These are phyloP conservation scores for Drosophila aff. DNA, from an alignment of 1,140 invertebrate species.

Conservation along the genomic window DNA sequence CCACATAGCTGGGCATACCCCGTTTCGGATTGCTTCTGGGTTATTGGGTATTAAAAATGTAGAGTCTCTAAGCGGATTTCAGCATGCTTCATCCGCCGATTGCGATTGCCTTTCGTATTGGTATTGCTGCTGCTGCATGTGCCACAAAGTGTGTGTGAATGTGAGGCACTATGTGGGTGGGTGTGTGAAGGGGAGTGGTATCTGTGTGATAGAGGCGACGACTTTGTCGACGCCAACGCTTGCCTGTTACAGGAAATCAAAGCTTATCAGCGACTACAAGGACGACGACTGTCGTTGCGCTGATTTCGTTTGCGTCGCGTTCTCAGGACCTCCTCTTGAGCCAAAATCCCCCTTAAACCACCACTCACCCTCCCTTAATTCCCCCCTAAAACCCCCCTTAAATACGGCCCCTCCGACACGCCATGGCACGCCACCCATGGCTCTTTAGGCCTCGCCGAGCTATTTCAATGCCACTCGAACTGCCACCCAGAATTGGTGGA, in stretches of 20 bases:
- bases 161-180: constrained; percentile 1
- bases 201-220: constrained; percentile 40
- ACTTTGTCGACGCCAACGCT: constrained; percentile 53
- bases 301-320: constrained; percentile 45
- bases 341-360: not conserved
- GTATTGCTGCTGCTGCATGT: constrained; percentile 31
- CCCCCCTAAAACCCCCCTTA: not conserved
- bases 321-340: constrained; percentile 18
- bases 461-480: constrained; percentile 55
- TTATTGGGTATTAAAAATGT: constrained; percentile 56
- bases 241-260: constrained; percentile 57
- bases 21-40: constrained; percentile 15
- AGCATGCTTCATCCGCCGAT: constrained; percentile 47
- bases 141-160: constrained; percentile 21
- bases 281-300: constrained; percentile 63
- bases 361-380: not conserved
- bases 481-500: constrained; percentile 43
- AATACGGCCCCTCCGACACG: constrained; percentile 5
- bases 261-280: constrained; percentile 64
- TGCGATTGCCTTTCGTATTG: constrained; percentile 39
- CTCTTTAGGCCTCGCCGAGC: constrained; percentile 36
- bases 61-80: constrained; percentile 57
- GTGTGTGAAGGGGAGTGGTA: not conserved
- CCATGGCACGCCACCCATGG: not conserved
- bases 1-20: constrained; percentile 23